These are phyloP conservation scores for Pampus argenteus DNA, from an alignment of 2,797 vertebrate species.

Conservation along the genomic window DNA sequence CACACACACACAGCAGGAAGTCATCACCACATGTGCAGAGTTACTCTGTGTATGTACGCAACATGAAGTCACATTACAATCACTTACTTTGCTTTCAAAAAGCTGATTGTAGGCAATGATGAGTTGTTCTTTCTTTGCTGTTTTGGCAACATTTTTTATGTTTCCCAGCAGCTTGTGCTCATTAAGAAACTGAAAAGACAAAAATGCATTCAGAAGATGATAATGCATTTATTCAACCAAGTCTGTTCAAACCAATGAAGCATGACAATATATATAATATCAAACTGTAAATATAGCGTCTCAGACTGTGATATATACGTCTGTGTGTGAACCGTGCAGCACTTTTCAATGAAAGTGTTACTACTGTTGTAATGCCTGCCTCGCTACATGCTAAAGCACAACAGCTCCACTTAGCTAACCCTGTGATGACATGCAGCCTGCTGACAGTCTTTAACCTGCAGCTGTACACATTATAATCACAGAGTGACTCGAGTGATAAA, in stretches of 20 bases:
- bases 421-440: constrained; percentile 16
- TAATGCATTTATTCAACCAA: background rate
- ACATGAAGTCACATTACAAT: accelerated
- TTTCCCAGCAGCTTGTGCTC: constrained; percentile 96
- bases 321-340: background rate
- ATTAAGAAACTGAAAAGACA: constrained; percentile 89
- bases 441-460: background rate
- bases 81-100: constrained; percentile 91
- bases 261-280: too few species aligned
- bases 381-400: constrained; percentile 8
- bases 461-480: accelerated
- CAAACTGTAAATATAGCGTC: too few species aligned
- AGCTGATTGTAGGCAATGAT: constrained; percentile 91
- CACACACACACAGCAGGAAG: background rate
- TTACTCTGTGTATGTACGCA: background rate
- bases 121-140: constrained; percentile 95
- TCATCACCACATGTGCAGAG: background rate
- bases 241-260: background rate
- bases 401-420: constrained; percentile 35
- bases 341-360: accelerated
- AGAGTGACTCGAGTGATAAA: background rate
- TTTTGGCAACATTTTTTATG: constrained; percentile 96
- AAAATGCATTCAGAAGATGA: background rate
- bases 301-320: background rate
- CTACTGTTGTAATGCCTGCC: accelerated